Conservation (phyloP, 2,113 vertebrate species). For the Okapia johnstoni region DNA sequence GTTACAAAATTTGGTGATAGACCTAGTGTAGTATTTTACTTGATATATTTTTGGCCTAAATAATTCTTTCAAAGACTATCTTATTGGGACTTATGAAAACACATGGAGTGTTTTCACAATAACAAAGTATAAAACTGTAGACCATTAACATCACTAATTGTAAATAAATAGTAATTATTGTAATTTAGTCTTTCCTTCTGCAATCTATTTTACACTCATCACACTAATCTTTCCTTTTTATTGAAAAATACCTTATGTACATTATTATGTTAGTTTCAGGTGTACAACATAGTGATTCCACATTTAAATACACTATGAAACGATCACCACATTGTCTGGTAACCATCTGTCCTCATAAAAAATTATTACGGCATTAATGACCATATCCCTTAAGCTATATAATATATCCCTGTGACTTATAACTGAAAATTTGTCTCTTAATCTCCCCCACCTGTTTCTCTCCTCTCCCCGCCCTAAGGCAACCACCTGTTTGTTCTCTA, state of each 20-base stretch:
- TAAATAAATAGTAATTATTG: constrained; percentile 23
- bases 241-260: not conserved
- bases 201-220: not conserved
- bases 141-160: not conserved
- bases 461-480: not conserved
- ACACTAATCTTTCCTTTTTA: not conserved
- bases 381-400: not conserved
- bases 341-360: not conserved
- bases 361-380: not conserved
- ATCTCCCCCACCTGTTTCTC: not conserved
- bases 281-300: not conserved
- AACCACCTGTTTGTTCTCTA: not conserved
- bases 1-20: not conserved
- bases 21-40: not conserved
- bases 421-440: not conserved
- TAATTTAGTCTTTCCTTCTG: constrained; percentile 2
- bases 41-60: not conserved
- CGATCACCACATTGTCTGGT: not conserved
- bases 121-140: not conserved
- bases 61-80: not conserved
- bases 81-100: not conserved
- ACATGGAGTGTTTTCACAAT: not conserved
- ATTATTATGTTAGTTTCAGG: not conserved
- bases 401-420: not conserved
- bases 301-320: not conserved